Evolutionary conservation across 2,888 invertebrate species (phyloP).

Genomic region (Orthosia incerta): DNA sequence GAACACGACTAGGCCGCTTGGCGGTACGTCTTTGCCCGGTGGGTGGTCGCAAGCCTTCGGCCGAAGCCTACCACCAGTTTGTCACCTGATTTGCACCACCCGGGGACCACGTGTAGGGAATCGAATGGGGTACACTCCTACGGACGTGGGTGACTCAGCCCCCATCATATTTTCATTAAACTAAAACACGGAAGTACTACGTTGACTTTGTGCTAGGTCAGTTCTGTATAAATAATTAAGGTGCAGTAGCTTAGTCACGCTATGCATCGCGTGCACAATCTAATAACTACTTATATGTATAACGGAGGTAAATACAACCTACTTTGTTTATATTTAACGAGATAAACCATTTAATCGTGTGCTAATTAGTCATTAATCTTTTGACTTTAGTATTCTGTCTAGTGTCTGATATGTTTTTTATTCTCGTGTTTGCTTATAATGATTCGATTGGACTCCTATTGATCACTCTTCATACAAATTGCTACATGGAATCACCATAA

Average conservation of each 20-base stretch:
- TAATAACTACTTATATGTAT: constrained; percentile 3
- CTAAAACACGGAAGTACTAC: constrained; percentile 28
- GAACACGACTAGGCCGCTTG: too few species aligned
- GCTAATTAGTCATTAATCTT: constrained; percentile 24
- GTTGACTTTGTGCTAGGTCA: constrained; percentile 42
- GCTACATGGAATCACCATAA: too few species aligned
- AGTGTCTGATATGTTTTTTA: constrained; percentile 3
- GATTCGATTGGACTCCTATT: neutral
- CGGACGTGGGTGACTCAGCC: too few species aligned
- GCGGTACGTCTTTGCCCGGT: too few species aligned
- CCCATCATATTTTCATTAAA: constrained; percentile 1
- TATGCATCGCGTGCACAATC: constrained; percentile 34
- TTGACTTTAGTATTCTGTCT: constrained; percentile 13
- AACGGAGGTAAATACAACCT: constrained; percentile 8
- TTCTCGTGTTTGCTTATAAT: neutral
- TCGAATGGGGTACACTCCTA: too few species aligned
- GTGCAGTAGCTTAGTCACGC: constrained; percentile 7
- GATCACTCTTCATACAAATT: neutral
- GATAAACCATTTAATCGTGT: constrained; percentile 6
- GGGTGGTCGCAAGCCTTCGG: too few species aligned
- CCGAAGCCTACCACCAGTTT: too few species aligned
- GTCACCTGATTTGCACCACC: too few species aligned
- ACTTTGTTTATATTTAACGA: constrained; percentile 12
- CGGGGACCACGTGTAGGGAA: too few species aligned
- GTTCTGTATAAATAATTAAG: constrained; percentile 28